Evolutionary conservation across 1,140 invertebrate genomes (phyloP).

Genomic region (Magallana angulata): DNA sequence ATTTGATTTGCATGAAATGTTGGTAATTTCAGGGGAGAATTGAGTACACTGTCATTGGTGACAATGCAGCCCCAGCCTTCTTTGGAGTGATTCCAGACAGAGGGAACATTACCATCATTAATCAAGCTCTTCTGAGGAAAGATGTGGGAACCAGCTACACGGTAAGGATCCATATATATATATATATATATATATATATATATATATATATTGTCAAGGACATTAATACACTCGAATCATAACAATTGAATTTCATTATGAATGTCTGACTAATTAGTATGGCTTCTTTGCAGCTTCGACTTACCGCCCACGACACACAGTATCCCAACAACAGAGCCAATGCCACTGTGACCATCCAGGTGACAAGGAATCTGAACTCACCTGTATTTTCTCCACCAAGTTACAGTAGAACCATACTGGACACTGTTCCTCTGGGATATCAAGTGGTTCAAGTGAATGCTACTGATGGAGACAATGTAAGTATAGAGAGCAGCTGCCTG

Average conservation of each 20-base stretch:
- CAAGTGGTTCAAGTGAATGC: constrained; percentile 65
- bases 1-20: background rate
- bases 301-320: constrained; percentile 72
- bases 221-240: background rate
- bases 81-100: constrained; percentile 61
- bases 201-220: background rate
- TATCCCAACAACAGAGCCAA: constrained; percentile 68
- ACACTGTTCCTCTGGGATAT: constrained; percentile 59
- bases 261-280: too few relatives aligned
- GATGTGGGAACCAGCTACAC: constrained; percentile 50
- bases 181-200: too few relatives aligned
- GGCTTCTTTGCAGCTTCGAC: constrained; percentile 62
- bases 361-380: constrained; percentile 88
- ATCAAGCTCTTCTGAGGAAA: constrained; percentile 55
- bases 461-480: constrained; percentile 74
- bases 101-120: constrained; percentile 51
- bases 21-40: constrained; percentile 67
- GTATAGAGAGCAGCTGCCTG: constrained; percentile 2
- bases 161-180: constrained; percentile 49
- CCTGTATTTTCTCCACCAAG: constrained; percentile 90
- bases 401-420: constrained; percentile 86
- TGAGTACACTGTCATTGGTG: constrained; percentile 68
- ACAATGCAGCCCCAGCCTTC: constrained; percentile 65
- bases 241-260: background rate
- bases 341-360: constrained; percentile 63